Evolutionary conservation across 2,888 invertebrate genomes (phyloP), one percentile per base, ranked within the genome.

Genomic region (Lochmaea capreae): DNA sequence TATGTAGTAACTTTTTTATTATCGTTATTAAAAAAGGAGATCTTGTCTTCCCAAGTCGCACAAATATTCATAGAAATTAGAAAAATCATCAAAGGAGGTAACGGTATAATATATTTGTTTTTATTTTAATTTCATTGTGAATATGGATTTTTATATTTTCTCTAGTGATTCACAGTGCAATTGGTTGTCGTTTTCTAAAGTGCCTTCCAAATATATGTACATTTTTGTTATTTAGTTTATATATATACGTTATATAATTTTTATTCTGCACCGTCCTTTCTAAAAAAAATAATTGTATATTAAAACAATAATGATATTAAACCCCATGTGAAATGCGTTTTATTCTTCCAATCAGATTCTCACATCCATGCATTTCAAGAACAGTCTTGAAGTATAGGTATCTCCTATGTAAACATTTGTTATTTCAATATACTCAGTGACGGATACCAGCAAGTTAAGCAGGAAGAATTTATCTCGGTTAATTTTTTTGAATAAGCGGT

Each of bases 191-290:
- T 72, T 77, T 78, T 76, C 67, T 74, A 77, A 80, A 81, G 81
- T 81, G 81, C 81, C 81, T 81, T 81, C 79, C 80, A 77, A 77
- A 79, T 79, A 54, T 54, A 78, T 81, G 77, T 78, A 76, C 49
- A 73, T 79, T 78, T 75, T 78, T 75, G 75, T 79, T 78, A 77
- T 79, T 79, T 78, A 75, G 72, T 75, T 75, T 75, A 75, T 75
- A 75, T 68, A 72, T 39, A n/a, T 65, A 70, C 16, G 76, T 78
- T 78, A 75, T 77, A 79, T 79, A 65, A 79, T 77, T 78, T 78
- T 79, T 77, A 78, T 77, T 79, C 79, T 79, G 80, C 81, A 81
- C 81, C 80, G 80, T 81, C 80, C 80, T 79, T 63, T 74, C 72
- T 78, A 71, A 71, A 63, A 8, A 39, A 67, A 62, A 77, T 78